phyloP scores from a whole-genome alignment of 2,113 vertebrate species.

The Mirza zaza region DNA sequence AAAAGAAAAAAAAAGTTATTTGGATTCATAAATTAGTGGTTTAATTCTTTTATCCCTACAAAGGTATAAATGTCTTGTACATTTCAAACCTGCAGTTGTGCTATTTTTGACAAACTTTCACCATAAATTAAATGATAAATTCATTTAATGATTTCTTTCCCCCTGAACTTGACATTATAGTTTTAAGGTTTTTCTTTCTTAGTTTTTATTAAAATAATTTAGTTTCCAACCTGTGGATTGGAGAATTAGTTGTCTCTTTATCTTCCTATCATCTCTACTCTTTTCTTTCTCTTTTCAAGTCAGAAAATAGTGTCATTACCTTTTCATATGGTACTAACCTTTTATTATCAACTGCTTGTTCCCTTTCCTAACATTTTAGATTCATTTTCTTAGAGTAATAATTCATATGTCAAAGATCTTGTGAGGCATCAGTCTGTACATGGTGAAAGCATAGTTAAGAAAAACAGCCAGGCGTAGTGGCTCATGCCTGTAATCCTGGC shows the following conservation, averaged over 20 bases:
- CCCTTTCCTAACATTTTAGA: background rate
- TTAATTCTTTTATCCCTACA: background rate
- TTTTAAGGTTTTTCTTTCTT: constrained; percentile 24
- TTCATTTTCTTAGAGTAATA: constrained; percentile 6
- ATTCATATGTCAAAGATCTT: background rate
- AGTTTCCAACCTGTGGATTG: background rate
- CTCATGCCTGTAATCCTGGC: too few relatives aligned
- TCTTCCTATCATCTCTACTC: background rate
- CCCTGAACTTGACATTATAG: background rate
- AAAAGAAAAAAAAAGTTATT: background rate
- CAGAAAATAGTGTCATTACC: background rate
- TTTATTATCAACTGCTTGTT: background rate
- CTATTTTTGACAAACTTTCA: background rate
- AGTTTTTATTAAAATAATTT: constrained; percentile 21
- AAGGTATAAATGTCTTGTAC: background rate
- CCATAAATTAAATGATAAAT: background rate
- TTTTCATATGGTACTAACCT: background rate
- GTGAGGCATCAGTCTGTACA: background rate
- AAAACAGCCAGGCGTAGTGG: background rate
- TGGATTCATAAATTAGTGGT: background rate
- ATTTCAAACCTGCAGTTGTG: background rate
- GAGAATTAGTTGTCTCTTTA: constrained; percentile 29
- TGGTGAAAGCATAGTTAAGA: background rate
- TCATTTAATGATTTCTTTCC: constrained; percentile 35
- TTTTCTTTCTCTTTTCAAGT: background rate